Evolutionary conservation across 2,888 invertebrate species (phyloP), one percentile per base, ranked within the genome.

Genomic region (Platycnemis pennipes): DNA sequence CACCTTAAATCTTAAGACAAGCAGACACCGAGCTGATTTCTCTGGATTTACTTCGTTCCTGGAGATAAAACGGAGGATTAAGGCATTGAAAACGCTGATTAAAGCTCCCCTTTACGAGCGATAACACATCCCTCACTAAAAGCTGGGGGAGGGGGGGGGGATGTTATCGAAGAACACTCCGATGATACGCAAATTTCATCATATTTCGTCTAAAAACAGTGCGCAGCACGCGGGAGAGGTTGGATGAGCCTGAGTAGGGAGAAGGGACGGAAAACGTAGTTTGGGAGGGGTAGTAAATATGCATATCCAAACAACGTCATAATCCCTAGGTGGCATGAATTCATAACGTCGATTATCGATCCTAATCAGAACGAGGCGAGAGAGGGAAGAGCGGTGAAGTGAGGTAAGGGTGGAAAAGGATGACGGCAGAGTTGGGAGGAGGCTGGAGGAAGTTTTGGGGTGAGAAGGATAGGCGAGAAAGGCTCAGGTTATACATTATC

Each of bases 401-500:
- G 19, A 11, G 49, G 49, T 49, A 49, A 19, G 49, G 19, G 49
- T 16, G 19, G 77, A n/a, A 44, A 45, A 45, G 42, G 89, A 0
- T n/a, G 7, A 7, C 1, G n/a, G n/a, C n/a, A n/a, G 8, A 7
- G n/a, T 63, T 49, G 89, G 49, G 46, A n/a, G 63, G 63, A 63
- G 37, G 87, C 45, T 2, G 87, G 37, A 8, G 45, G 26, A 37
- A 77, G 31, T 77, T 77, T 77, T 37, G 37, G 77, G 77, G 31
- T n/a, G 26, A 63, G 63, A 22, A 63, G n/a, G 49, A 49, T 49
- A 11, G 49, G 49, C 19, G 19, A 49, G 31, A n/a, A 53, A 42
- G 89, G 42, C 56, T 53, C 53, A 42, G 53, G 89, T 91, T 69
- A 91, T 91, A 63, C 91, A 91, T 91, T 44, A 63, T 91, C 56